Evolutionary conservation across 2,113 vertebrate species (phyloP).

Genomic region (Nothobranchius furzeri): DNA sequence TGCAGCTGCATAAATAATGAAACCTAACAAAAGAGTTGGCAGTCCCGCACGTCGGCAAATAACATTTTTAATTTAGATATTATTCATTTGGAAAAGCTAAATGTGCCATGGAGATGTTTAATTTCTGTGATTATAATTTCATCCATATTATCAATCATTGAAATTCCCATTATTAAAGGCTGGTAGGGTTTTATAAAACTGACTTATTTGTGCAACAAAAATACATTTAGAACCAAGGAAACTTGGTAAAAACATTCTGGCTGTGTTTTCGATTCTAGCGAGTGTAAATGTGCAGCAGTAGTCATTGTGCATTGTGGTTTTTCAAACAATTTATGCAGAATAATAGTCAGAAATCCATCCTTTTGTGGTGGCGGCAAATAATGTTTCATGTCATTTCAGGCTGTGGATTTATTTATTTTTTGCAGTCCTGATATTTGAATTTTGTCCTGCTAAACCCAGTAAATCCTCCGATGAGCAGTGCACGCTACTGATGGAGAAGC

Average conservation of each 20-base stretch:
- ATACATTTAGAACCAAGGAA: not conserved
- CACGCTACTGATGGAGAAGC: no score
- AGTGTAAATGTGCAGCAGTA: not conserved
- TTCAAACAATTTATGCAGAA: conserved; percentile 3
- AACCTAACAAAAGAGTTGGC: conserved; percentile 22
- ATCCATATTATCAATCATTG: not conserved
- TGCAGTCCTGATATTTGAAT: conserved; percentile 18
- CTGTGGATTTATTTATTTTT: conserved; percentile 4
- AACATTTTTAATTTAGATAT: conserved; percentile 32
- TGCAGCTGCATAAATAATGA: conserved; percentile 38
- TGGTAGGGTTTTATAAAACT: not conserved
- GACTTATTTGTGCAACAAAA: conserved; percentile 1
- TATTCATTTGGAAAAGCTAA: conserved; percentile 18
- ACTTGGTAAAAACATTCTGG: not conserved
- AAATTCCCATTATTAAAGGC: not conserved
- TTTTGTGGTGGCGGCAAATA: conserved; percentile 30
- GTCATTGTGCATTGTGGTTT: not conserved
- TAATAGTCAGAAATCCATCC: conserved; percentile 41
- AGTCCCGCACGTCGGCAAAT: conserved; percentile 6
- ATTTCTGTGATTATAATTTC: conserved; percentile 5
- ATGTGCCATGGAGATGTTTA: conserved; percentile 9
- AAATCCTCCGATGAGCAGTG: not conserved
- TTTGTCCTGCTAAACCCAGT: not conserved
- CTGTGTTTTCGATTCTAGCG: not conserved
- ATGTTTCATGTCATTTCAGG: conserved; percentile 13